Evolutionary conservation across 2,113 vertebrate genomes (phyloP), one percentile per base, ranked within the genome.

Genomic region (Macaca nemestrina): DNA sequence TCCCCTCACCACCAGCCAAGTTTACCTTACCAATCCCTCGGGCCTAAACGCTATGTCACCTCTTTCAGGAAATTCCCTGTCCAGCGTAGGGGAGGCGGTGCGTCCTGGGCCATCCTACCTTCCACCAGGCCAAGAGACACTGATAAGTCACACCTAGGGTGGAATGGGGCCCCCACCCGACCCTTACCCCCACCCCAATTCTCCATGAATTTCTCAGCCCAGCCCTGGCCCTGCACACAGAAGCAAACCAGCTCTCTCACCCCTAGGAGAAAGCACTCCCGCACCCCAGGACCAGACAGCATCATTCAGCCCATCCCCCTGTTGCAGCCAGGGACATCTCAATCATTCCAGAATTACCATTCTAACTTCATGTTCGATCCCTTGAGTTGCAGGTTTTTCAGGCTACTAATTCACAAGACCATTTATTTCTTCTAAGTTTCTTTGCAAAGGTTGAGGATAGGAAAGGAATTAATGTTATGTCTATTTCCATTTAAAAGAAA

Each of bases 61-160:
- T 92, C 25, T 22, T 50, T 83, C 40, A 48, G 75, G 92, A 96
- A 89, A 95, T 30, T 55, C 43, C 45, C 73, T 16, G 35, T 43
- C 13, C 48, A 40, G 23, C 2, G 0, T 0, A 59, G 84, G 23
- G 18, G 18, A 43, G 22, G n/a, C 81, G 22, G 55, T 22, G 14
- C 38, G 16, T 50, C 76, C 73, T 50, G 50, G 38, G 78, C 12
- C 40, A 75, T 12, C 64, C 72, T 55, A 20, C 57, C 32, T 92
- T 48, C 70, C 17, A 40, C 25, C 52, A 96, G 48, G 32, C 32
- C 81, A 48, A 57, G 23, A 32, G n/a, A 50, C 38, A 52, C 50
- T 50, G 38, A 67, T 57, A 52, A 68, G 67, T 40, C 76, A 72
- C 50, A 30, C 40, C 14, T 57, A 80, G 23, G 76, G n/a, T 6